These are phyloP conservation scores for Drosophila acutilabella DNA, from an alignment of 2,888 invertebrate species.

Conservation along the genomic window DNA sequence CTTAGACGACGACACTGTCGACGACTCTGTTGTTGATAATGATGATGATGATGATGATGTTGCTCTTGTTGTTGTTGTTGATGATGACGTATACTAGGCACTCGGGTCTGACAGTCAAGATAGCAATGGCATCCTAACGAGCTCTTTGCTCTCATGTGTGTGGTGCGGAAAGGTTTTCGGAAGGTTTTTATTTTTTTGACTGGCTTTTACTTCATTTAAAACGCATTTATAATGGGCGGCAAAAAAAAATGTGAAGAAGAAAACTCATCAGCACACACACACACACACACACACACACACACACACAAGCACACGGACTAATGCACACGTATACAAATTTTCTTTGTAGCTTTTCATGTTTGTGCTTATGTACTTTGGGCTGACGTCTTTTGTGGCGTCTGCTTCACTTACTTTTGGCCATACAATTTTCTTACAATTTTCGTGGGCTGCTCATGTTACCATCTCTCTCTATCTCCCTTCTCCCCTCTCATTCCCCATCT, in stretches of 20 bases:
- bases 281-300: slow-evolving; percentile 19
- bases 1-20: slow-evolving; percentile 61
- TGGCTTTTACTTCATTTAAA: slow-evolving; percentile 81
- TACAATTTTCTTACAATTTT: slow-evolving; percentile 73
- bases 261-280: slow-evolving; percentile 70
- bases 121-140: slow-evolving; percentile 77
- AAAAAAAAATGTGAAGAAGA: slow-evolving; percentile 51
- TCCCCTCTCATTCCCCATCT: slow-evolving; percentile 9
- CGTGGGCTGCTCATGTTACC: slow-evolving; percentile 69
- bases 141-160: slow-evolving; percentile 72
- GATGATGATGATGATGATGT: slow-evolving; percentile 2
- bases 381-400: slow-evolving; percentile 70
- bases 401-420: slow-evolving; percentile 72
- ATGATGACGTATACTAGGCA: slow-evolving; percentile 29
- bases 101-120: slow-evolving; percentile 70
- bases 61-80: slow-evolving; percentile 9
- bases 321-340: slow-evolving; percentile 80
- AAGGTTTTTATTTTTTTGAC: slow-evolving; percentile 58
- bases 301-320: slow-evolving; percentile 26
- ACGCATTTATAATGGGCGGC: slow-evolving; percentile 78
- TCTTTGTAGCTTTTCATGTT: slow-evolving; percentile 74
- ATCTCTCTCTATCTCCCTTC: not conserved
- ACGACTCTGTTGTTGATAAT: slow-evolving; percentile 14
- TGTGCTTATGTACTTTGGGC: slow-evolving; percentile 62
- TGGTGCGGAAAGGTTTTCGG: slow-evolving; percentile 39